Conservation (phyloP, 30 jellyfish, hydroid and myxozoan species). For the Nemopilema nomurai region DNA sequence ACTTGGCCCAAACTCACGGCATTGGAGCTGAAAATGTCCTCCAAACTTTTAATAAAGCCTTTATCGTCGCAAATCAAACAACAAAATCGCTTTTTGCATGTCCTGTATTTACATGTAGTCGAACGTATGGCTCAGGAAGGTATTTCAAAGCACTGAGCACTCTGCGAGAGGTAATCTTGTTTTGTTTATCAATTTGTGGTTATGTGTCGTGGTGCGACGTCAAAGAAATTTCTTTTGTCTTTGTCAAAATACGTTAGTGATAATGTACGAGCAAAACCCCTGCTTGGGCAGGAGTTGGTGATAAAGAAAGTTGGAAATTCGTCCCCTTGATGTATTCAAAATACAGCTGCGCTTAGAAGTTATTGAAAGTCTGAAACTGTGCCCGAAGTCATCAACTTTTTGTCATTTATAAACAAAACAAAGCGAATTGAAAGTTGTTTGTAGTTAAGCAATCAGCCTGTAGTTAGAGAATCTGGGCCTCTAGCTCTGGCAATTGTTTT, state of each 20-base stretch:
- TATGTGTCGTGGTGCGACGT: neutral
- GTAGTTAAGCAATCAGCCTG: too few relatives aligned
- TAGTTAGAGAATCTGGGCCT: too few relatives aligned
- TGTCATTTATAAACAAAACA: too few relatives aligned
- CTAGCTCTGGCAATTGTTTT: too few relatives aligned
- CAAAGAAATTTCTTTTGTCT: neutral
- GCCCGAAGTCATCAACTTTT: too few relatives aligned
- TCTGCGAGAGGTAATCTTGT: slow-evolving; percentile 34
- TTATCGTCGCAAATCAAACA: neutral
- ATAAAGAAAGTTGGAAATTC: too few relatives aligned
- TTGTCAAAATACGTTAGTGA: neutral
- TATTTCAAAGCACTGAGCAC: slow-evolving; percentile 34
- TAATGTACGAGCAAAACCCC: too few relatives aligned
- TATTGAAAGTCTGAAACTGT: too few relatives aligned
- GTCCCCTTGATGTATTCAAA: too few relatives aligned
- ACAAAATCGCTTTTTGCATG: slow-evolving; percentile 43
- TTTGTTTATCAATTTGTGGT: neutral
- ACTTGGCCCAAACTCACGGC: slow-evolving; percentile 61
- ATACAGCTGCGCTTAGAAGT: too few relatives aligned
- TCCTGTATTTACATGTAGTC: slow-evolving; percentile 47
- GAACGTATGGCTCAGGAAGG: slow-evolving; percentile 54
- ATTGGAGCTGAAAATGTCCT: slow-evolving; percentile 35
- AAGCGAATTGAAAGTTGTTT: too few relatives aligned
- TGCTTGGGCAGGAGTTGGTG: too few relatives aligned
- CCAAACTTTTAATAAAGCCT: slow-evolving; percentile 39